These are phyloP conservation scores for Xiphorhynchus elegans DNA, from an alignment of 2,113 vertebrate species.

Conservation along the genomic window DNA sequence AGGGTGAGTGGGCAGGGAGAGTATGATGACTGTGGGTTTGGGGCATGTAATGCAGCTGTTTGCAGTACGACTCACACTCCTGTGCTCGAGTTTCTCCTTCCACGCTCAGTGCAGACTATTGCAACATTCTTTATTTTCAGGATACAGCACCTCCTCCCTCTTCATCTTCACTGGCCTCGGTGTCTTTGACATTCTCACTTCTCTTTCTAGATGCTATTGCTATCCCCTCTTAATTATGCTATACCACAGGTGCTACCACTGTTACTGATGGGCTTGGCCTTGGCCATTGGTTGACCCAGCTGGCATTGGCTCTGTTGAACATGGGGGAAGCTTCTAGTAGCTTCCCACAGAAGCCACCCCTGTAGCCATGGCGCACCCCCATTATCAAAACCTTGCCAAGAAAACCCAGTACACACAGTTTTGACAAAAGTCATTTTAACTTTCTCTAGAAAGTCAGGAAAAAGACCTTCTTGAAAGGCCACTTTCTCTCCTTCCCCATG, in stretches of 20 bases:
- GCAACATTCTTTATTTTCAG: not conserved
- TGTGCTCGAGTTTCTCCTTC: not conserved
- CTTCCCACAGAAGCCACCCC: not conserved
- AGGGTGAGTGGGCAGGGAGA: not conserved
- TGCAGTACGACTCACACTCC: not conserved
- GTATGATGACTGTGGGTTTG: accelerated
- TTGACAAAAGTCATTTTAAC: not conserved
- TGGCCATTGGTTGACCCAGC: accelerated
- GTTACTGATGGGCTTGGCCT: not conserved
- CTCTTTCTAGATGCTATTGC: no score
- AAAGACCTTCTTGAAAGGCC: not conserved
- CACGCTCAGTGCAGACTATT: not conserved
- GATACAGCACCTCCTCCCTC: not conserved
- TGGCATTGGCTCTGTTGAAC: not conserved
- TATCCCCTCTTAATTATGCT: not conserved
- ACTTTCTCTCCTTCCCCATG: not conserved
- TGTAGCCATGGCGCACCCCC: accelerated
- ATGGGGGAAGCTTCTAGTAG: not conserved
- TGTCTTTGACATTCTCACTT: not conserved
- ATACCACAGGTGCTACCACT: accelerated
- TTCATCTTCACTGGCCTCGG: not conserved
- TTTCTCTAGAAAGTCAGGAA: not conserved
- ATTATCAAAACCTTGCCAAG: not conserved
- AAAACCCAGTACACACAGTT: not conserved
- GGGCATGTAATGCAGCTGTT: not conserved